Percentiles rank a stretch among this genome's conserved stretches.
Conservation (phyloP, 2,113 vertebrate genomes). For the Ailurus styani region DNA sequence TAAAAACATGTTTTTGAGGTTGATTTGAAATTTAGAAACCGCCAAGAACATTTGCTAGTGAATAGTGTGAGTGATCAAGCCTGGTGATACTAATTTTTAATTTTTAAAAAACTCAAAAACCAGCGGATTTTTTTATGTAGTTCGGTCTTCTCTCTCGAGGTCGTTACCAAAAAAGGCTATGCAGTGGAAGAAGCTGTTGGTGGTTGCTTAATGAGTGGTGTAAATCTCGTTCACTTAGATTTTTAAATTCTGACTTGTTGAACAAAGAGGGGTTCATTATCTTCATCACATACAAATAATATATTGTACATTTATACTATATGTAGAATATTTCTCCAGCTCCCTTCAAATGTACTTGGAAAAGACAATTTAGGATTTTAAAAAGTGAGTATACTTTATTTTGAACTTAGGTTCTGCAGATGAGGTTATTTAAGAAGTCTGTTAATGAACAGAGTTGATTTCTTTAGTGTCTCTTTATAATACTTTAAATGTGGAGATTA, state of each 20-base stretch:
- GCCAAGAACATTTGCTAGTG: background rate
- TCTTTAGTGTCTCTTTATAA: background rate
- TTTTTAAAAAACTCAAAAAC: background rate
- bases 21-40: background rate
- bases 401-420: background rate
- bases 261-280: background rate
- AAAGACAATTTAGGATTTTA: slow-evolving; percentile 17
- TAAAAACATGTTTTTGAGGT: background rate
- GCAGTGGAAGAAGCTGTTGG: background rate
- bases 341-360: background rate
- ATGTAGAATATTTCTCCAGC: background rate
- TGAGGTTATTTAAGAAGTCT: background rate
- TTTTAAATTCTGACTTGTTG: background rate
- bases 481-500: background rate
- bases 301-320: background rate
- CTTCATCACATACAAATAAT: background rate
- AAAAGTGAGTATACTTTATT: background rate
- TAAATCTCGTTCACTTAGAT: background rate
- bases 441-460: background rate
- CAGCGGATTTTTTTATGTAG: background rate
- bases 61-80: background rate
- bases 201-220: background rate
- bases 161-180: background rate
- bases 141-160: background rate
- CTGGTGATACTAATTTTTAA: background rate